Evolutionary conservation across 2,113 vertebrate genomes (phyloP), one percentile per base, ranked within the genome.

Genomic region (Athene noctua): DNA sequence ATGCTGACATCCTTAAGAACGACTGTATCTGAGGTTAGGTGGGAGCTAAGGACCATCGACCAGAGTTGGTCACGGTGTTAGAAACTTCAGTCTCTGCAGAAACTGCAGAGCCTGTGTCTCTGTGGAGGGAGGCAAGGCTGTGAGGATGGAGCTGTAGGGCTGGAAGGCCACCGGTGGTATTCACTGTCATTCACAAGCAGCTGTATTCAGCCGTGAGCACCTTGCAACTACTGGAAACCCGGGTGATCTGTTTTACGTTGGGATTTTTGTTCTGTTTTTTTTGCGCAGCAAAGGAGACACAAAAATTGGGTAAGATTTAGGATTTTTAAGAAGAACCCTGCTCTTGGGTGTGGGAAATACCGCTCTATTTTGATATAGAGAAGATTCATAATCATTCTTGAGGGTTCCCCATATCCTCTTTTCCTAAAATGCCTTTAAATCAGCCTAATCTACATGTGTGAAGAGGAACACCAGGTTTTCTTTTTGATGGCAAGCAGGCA

Each of bases 381-480:
- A 49, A 65, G 32, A 46, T 80, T 79, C 36, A 32, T 82, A 47
- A 55, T 62, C 0, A 2, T 51, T 90, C 30, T 66, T 83, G 55
- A 92, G 55, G 10, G 4, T 80, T 96, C 18, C 51, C 73, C 74
- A 29, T 61, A 81, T 27, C 27, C 10, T 52, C 66, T 82, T 90
- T 72, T 30, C 16, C 67, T 62, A n/a, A 90, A 92, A 70, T 70
- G 46, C 57, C 77, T 68, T 83, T 57, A 54, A 84, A 38, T 57
- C 40, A 72, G 15, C 6, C 83, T 27, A 83, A 83, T 94, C 61
- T 92, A 46, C 73, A 85, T 52, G 16, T 94, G 73, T 77, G 62
- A 94, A 87, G 66, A 95, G 73, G 70, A 85, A 25, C 80, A 87
- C 71, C 26, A 72, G 32, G 62, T n/a, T 91, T 94, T 75, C 83